Conservation (phyloP, 2,113 vertebrate genomes). For the Tetrax tetrax region DNA sequence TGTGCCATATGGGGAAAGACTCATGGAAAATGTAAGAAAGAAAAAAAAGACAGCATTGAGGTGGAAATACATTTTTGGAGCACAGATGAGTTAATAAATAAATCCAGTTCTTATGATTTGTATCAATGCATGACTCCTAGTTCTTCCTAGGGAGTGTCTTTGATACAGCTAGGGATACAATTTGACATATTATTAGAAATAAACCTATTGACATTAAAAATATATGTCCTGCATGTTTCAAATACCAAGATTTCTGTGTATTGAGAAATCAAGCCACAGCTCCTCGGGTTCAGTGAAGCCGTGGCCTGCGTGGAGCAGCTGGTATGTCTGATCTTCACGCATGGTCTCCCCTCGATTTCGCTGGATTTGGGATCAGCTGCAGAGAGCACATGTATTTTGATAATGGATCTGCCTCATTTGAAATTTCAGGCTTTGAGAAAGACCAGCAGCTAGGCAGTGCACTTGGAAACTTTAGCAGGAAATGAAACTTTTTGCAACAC, state of each 20-base stretch:
- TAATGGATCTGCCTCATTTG: background rate
- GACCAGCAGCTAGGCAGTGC: background rate
- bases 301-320: rapidly evolving
- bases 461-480: background rate
- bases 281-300: rapidly evolving
- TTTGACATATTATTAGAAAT: background rate
- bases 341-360: rapidly evolving
- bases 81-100: background rate
- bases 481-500: background rate
- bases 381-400: background rate
- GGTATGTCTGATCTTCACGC: rapidly evolving
- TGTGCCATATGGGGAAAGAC: background rate
- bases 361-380: background rate
- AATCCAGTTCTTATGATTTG: background rate
- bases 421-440: background rate
- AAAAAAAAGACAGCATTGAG: background rate
- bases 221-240: background rate
- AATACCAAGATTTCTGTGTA: rapidly evolving
- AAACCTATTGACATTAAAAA: background rate
- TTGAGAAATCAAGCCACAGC: background rate
- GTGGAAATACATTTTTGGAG: background rate
- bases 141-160: background rate
- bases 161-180: background rate
- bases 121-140: background rate
- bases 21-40: background rate